These are phyloP conservation scores for Trachelipus rathkii DNA, from an alignment of 1,140 invertebrate genomes.

Conservation along the genomic window DNA sequence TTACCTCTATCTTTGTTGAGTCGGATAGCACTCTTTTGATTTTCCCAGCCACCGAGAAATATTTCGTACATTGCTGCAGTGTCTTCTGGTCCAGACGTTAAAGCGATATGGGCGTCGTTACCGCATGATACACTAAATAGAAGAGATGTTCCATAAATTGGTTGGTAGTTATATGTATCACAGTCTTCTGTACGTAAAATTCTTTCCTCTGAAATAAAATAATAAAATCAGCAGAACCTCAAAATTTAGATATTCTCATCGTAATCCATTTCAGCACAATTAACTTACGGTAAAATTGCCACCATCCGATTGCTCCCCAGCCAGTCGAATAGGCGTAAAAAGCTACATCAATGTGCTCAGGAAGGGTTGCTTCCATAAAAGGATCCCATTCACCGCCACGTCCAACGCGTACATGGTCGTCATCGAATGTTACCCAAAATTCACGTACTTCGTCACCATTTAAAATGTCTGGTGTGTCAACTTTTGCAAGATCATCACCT, in stretches of 20 bases:
- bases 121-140: conserved; percentile 57
- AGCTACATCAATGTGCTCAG: conserved; percentile 62
- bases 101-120: conserved; percentile 60
- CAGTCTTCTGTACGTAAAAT: conserved; percentile 56
- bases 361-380: conserved; percentile 50
- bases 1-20: conserved; percentile 36
- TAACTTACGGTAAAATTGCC: conserved; percentile 63
- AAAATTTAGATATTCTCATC: not conserved
- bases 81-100: conserved; percentile 55
- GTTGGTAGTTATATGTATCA: conserved; percentile 58
- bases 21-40: conserved; percentile 42
- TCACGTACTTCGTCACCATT: conserved; percentile 59
- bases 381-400: conserved; percentile 35
- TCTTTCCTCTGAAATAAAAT: conserved; percentile 34
- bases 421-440: conserved; percentile 75
- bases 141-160: conserved; percentile 55
- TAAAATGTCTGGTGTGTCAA: conserved; percentile 41
- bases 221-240: not conserved
- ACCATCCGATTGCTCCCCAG: conserved; percentile 75
- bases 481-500: conserved; percentile 41
- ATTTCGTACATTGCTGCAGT: conserved; percentile 56
- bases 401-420: conserved; percentile 53
- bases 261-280: conserved; percentile 8
- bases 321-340: conserved; percentile 76
- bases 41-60: conserved; percentile 45